These are phyloP conservation scores for Phoronis australis DNA, from an alignment of 2,888 invertebrate species.

Conservation along the genomic window DNA sequence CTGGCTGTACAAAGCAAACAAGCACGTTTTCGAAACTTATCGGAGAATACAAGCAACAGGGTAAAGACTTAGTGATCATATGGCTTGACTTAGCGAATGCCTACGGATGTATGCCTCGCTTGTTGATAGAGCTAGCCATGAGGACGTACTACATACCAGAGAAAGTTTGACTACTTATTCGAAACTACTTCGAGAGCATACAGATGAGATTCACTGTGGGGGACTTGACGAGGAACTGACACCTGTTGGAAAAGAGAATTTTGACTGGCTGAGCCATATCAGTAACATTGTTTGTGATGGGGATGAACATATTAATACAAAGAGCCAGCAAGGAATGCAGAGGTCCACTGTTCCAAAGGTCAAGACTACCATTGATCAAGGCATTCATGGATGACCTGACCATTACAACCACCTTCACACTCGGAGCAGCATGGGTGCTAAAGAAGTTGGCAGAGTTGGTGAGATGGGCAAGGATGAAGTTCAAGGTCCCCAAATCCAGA, in stretches of 20 bases:
- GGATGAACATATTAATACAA: slow-evolving; percentile 7
- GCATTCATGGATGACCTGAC: slow-evolving; percentile 7
- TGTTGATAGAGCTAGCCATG: slow-evolving; percentile 2
- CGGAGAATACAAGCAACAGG: too few species aligned
- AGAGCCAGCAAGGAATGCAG: too few species aligned
- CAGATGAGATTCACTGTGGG: slow-evolving; percentile 1
- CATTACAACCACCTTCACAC: background rate
- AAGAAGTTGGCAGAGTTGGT: slow-evolving; percentile 1
- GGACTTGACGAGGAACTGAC: slow-evolving; percentile 4
- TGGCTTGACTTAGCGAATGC: slow-evolving; percentile 9
- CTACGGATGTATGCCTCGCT: slow-evolving; percentile 5
- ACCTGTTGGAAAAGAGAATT: slow-evolving; percentile 7
- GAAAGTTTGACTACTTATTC: background rate
- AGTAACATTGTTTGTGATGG: slow-evolving; percentile 7
- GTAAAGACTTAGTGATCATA: too few species aligned
- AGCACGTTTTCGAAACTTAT: too few species aligned
- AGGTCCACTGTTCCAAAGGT: too few species aligned
- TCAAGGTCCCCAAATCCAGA: slow-evolving; percentile 2
- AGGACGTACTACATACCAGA: slow-evolving; percentile 6
- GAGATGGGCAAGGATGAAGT: slow-evolving; percentile 5
- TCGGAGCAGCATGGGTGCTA: too few species aligned
- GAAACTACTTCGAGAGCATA: slow-evolving; percentile 5
- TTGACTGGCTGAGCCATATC: slow-evolving; percentile 12
- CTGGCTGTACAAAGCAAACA: too few species aligned
- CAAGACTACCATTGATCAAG: slow-evolving; percentile 3